phyloP scores from a whole-genome alignment of 2,113 vertebrate species.

The Gobius niger region DNA sequence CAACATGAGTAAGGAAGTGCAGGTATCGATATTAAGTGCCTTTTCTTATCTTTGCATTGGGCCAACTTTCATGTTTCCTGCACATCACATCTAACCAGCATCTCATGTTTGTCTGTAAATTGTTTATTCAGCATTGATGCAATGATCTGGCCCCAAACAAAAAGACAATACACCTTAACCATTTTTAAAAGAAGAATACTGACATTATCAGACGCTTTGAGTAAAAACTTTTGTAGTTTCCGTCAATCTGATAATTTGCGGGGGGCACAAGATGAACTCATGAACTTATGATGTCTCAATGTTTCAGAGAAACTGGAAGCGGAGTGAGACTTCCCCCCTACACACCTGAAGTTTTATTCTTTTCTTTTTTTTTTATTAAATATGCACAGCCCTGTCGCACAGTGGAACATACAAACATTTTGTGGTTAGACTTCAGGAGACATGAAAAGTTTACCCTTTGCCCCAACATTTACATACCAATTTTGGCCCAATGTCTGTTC shows the following conservation, averaged over 20 bases:
- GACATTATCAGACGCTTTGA: neutral
- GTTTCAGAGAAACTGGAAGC: slow-evolving; percentile 67
- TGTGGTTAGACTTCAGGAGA: slow-evolving; percentile 72
- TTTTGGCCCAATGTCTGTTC: slow-evolving; percentile 46
- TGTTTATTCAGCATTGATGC: too few relatives aligned
- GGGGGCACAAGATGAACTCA: slow-evolving; percentile 23
- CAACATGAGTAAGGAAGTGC: too few relatives aligned
- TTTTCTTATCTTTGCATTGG: too few relatives aligned
- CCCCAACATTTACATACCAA: slow-evolving; percentile 26
- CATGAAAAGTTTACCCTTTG: slow-evolving; percentile 21
- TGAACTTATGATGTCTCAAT: slow-evolving; percentile 33
- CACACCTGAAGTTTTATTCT: slow-evolving; percentile 55
- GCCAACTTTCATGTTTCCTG: too few relatives aligned
- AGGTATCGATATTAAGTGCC: too few relatives aligned
- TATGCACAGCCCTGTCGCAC: slow-evolving; percentile 28
- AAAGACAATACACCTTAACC: neutral
- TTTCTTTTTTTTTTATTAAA: neutral
- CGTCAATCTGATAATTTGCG: neutral
- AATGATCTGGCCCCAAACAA: too few relatives aligned
- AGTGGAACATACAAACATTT: slow-evolving; percentile 67
- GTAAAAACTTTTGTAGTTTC: neutral
- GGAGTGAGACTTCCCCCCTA: slow-evolving; percentile 49
- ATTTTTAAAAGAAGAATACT: neutral
- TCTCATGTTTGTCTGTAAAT: too few relatives aligned
- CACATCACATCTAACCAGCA: too few relatives aligned